A percentile compares a stretch with the other conserved stretches of the same genome.
phyloP scores from a whole-genome alignment of 2,797 vertebrate genomes.

The Eulemur albifrons region DNA sequence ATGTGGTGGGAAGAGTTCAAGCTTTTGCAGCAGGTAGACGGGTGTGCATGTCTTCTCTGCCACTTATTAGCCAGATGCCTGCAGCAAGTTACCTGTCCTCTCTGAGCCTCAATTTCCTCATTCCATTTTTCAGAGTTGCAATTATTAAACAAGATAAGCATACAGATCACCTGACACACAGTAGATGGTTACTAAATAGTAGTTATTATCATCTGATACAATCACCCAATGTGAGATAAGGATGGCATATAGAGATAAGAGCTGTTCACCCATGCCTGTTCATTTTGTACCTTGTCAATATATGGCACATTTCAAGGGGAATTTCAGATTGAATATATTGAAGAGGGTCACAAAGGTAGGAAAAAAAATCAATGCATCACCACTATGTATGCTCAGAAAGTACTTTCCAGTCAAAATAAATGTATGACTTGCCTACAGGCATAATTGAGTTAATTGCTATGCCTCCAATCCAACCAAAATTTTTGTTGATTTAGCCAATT shows the following conservation, averaged over 20 bases:
- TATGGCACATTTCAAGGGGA: neutral
- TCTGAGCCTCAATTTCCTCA: neutral
- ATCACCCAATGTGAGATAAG: neutral
- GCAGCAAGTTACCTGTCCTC: neutral
- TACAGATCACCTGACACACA: neutral
- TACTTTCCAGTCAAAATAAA: neutral
- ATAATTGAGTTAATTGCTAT: neutral
- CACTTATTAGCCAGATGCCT: neutral
- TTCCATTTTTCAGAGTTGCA: neutral
- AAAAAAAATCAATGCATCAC: neutral
- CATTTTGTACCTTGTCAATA: neutral
- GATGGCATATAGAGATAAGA: neutral
- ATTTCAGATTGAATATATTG: neutral
- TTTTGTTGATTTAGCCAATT: conserved; percentile 4
- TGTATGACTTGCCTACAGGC: neutral
- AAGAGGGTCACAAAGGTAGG: neutral
- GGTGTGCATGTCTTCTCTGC: neutral
- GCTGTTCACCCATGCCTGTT: neutral
- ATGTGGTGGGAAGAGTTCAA: neutral
- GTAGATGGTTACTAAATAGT: neutral
- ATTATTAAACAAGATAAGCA: neutral
- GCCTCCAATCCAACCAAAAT: neutral
- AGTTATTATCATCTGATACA: neutral
- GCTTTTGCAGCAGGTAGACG: neutral
- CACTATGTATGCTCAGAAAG: neutral